Evolutionary conservation across 2,113 vertebrate genomes (phyloP), one percentile per base, ranked within the genome.

Genomic region (Sapajus apella): DNA sequence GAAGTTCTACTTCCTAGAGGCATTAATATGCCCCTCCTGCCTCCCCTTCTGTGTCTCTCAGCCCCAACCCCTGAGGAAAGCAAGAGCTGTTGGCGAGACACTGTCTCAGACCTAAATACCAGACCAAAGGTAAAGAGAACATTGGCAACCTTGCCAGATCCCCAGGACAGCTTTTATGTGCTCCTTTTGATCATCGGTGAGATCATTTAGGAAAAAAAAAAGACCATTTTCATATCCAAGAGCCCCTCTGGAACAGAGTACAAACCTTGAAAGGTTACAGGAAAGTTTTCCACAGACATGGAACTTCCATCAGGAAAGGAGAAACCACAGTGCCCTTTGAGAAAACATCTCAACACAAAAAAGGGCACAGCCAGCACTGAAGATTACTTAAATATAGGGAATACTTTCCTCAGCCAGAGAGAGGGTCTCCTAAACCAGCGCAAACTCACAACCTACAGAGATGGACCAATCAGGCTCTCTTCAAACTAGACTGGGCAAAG

Each of bases 151-250:
- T 83, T 80, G 84, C 94, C 94, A 95, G 55, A 14, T 27, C 82
- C 80, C 14, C 11, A 14, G 88, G 4, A 40, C 52, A 20, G 18
- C 21, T 89, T 95, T 96, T 83, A 68, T 80, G 61, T 35, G 66
- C 32, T 91, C 70, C 87, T 93, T 97, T 96, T 94, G 95, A 97
- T 95, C 70, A 10, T 82, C 81, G 79, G 73, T 97, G 85, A 96
- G 96, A 68, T 92, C 50, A 66, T 68, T 88, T 88, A 16, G 37
- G 32, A 14, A 95, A n/a, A 52, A 52, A 83, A 94, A 97, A 90
- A 61, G 77, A 25, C 8, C 23, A 5, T 87, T 94, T 96, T 94
- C 81, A 56, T 84, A 85, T 87, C 72, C 10, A 18, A 84, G 70
- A 75, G 68, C 47, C 21, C 52, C 64, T 85, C 23, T 91, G 80